Base-by-base conservation (phyloP, 2,888 invertebrate species). In the Melanostoma mellinum region DNA sequence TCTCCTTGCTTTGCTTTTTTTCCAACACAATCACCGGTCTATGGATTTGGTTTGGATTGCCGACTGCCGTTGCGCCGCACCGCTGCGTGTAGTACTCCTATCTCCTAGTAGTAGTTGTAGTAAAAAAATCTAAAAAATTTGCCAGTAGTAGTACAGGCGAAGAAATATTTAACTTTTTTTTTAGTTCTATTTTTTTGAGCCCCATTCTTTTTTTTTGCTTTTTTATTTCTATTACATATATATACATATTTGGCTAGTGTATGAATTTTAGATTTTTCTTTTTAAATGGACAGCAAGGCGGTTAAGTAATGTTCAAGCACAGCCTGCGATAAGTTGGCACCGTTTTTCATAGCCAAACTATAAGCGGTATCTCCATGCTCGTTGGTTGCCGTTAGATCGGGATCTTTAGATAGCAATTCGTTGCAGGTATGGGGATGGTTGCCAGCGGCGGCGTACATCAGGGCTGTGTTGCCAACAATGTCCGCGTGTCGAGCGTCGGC, bases 351-450 rank as follows among this genome's bases (percentile, higher is more conserved):
- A 53, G 97, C 96, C 87, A 98, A 93, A 86, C 95, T 95, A 90
- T 96, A 96, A 65, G 97, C 97, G 86, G 96, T 96, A 88, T 97
- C 95, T 87, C 95, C 95, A 89, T 95, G 94, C 88, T 95, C 94
- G 92, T 98, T 98, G 78, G 94, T 93, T 79, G 94, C 92, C 3
- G 96, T 95, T 86, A 97, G 92, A 90, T 97, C 96, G 38, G 97
- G 96, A 73, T 97, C 97, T 88, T 94, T 92, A 30, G 95, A 92
- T 58, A 98, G 92, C 68, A 98, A 93, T 89, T 97, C 96, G 88
- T 96, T 95, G 88, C 97, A 97, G 76, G 97, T 96, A 89, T 96
- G 96, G 0, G 97, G 95, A 92, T 97, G 97, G 92, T 98, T 97
- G 6, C 96, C 96, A 87, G 95, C 95, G 4, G 97, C 96, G 61